Evolutionary conservation across 2,888 invertebrate species (phyloP).

Genomic region (Aspidiotus rigidus): DNA sequence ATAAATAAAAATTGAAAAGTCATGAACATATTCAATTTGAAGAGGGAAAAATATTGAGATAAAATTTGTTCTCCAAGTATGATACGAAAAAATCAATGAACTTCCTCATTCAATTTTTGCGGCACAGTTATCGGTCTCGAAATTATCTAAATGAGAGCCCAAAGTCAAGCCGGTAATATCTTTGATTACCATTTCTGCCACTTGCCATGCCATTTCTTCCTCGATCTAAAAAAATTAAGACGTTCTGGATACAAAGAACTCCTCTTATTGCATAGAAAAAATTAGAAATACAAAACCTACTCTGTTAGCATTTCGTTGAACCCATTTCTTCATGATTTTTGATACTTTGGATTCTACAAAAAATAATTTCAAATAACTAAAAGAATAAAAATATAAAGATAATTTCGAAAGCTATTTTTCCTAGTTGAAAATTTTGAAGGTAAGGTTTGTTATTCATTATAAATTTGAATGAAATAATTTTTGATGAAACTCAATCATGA

Average conservation of each 20-base stretch:
- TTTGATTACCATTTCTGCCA: constrained; percentile 92
- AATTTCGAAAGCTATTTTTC: background rate
- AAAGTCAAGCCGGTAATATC: constrained; percentile 85
- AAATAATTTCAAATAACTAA: constrained; percentile 21
- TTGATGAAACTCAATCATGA: background rate
- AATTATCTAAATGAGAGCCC: constrained; percentile 41
- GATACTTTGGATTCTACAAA: constrained; percentile 46
- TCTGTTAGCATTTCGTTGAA: constrained; percentile 74
- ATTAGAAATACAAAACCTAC: constrained; percentile 41
- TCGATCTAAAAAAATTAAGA: constrained; percentile 50
- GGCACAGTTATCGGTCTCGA: constrained; percentile 26
- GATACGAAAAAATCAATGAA: too few species aligned
- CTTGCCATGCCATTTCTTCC: constrained; percentile 94
- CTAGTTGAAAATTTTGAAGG: background rate
- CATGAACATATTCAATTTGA: too few species aligned
- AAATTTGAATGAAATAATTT: too few species aligned
- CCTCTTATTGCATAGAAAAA: background rate
- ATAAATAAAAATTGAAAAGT: too few species aligned
- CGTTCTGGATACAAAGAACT: background rate
- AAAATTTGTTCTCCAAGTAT: too few species aligned
- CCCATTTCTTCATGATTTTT: constrained; percentile 65
- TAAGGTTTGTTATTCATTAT: too few species aligned
- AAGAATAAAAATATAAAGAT: constrained; percentile 14
- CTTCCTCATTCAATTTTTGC: too few species aligned
- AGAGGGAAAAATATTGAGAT: too few species aligned